These are phyloP conservation scores for Sciaenops ocellatus DNA, from an alignment of 2,797 vertebrate genomes.

Conservation along the genomic window DNA sequence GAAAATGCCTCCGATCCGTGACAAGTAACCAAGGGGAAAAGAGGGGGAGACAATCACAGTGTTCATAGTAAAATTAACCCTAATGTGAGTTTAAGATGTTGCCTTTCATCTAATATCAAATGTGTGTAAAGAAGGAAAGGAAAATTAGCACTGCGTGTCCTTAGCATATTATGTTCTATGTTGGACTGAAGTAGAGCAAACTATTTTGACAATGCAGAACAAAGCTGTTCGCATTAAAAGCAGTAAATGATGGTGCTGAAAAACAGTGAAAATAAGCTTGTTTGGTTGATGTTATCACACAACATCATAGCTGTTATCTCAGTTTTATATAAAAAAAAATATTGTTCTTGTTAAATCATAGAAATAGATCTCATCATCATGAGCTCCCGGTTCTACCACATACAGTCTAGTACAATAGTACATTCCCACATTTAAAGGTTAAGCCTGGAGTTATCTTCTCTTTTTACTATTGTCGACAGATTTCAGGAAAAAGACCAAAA, in stretches of 20 bases:
- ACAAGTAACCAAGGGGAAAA: conserved; percentile 42
- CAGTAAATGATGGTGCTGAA: not conserved
- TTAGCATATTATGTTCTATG: not conserved
- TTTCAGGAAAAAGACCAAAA: not conserved
- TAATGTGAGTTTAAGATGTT: conserved; percentile 25
- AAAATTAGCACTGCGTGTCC: conserved; percentile 19
- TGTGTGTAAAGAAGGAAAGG: not conserved
- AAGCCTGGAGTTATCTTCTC: not conserved
- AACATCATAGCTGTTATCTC: not conserved
- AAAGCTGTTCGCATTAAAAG: conserved; percentile 12
- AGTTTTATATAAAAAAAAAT: not conserved
- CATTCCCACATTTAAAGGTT: not conserved
- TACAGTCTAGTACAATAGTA: not conserved
- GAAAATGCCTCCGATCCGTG: conserved; percentile 56
- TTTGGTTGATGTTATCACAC: not conserved
- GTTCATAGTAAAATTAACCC: conserved; percentile 39
- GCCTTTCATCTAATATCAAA: conserved; percentile 49
- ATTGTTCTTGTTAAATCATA: not conserved
- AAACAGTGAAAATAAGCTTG: conserved; percentile 13
- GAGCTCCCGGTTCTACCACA: not conserved
- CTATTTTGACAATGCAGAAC: conserved; percentile 11
- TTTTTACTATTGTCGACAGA: not conserved
- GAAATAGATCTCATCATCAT: not conserved
- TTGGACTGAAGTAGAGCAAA: conserved; percentile 12
- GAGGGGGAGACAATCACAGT: conserved; percentile 43